Percentiles rank a stretch among this genome's conserved stretches.
Conservation (phyloP, 2,113 vertebrate genomes). For the Nothocercus nigrocapillus region DNA sequence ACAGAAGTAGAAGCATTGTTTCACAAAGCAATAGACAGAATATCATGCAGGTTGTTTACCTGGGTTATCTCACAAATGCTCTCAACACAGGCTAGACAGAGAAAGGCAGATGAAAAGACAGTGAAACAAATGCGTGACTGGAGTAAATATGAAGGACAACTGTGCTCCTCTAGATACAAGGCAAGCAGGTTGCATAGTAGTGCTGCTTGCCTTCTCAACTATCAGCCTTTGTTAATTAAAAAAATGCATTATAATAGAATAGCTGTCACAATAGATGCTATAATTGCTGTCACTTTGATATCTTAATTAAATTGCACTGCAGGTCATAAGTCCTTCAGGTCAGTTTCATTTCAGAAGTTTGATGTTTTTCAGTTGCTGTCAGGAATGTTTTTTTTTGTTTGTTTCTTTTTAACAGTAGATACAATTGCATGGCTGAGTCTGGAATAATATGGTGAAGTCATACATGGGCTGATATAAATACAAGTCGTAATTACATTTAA, state of each 20-base stretch:
- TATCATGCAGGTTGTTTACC: background rate
- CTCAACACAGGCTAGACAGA: background rate
- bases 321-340: slow-evolving; percentile 75
- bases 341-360: slow-evolving; percentile 69
- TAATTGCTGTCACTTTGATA: slow-evolving; percentile 76
- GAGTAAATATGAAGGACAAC: background rate
- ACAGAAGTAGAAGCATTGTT: slow-evolving; percentile 19
- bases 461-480: slow-evolving; percentile 8
- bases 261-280: slow-evolving; percentile 71
- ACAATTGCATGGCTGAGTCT: slow-evolving; percentile 9
- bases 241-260: slow-evolving; percentile 69
- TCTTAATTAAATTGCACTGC: slow-evolving; percentile 75
- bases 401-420: slow-evolving; percentile 34
- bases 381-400: slow-evolving; percentile 1
- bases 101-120: background rate
- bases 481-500: background rate
- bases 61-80: background rate
- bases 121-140: background rate
- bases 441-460: slow-evolving; percentile 17
- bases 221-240: slow-evolving; percentile 59
- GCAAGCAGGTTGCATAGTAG: background rate
- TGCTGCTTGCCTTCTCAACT: background rate
- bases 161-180: background rate
- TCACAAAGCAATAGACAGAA: background rate
- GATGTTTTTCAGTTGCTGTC: slow-evolving; percentile 70